Evolutionary conservation across 2,888 invertebrate species (phyloP).

Genomic region (Metallyticus violacea): DNA sequence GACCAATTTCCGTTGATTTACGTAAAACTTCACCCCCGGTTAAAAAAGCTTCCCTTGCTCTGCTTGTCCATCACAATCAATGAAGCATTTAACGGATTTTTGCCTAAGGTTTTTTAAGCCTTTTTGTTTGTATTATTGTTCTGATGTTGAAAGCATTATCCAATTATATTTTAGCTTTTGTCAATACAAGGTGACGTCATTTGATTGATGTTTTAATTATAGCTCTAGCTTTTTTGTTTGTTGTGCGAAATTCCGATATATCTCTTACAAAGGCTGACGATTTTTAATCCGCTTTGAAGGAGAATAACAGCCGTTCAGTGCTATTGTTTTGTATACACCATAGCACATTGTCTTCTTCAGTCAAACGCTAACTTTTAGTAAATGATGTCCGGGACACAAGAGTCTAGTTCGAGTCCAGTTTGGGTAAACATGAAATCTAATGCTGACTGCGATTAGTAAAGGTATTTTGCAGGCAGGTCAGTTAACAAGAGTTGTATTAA

Average conservation of each 20-base stretch:
- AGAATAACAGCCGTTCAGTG: neutral
- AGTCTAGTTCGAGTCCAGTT: too few species aligned
- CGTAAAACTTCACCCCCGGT: too few species aligned
- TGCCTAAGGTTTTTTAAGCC: neutral
- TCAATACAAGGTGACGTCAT: constrained; percentile 15
- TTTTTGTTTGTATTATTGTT: neutral
- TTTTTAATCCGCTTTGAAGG: neutral
- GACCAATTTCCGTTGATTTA: too few species aligned
- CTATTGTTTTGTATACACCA: neutral
- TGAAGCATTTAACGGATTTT: neutral
- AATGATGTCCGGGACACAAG: too few species aligned
- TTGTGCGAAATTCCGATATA: neutral
- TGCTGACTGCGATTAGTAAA: too few species aligned
- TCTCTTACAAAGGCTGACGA: neutral
- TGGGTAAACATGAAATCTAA: too few species aligned
- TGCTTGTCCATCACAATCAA: neutral
- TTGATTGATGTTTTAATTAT: constrained; percentile 17
- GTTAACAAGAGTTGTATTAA: too few species aligned
- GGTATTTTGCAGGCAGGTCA: too few species aligned
- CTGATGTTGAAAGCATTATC: neutral
- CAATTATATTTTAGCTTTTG: constrained; percentile 6
- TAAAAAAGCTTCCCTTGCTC: too few species aligned
- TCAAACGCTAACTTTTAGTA: too few species aligned
- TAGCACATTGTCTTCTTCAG: neutral
- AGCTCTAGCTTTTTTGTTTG: neutral